Base-by-base conservation (phyloP, 1,140 invertebrate genomes). In the Bombyx mandarina region DNA sequence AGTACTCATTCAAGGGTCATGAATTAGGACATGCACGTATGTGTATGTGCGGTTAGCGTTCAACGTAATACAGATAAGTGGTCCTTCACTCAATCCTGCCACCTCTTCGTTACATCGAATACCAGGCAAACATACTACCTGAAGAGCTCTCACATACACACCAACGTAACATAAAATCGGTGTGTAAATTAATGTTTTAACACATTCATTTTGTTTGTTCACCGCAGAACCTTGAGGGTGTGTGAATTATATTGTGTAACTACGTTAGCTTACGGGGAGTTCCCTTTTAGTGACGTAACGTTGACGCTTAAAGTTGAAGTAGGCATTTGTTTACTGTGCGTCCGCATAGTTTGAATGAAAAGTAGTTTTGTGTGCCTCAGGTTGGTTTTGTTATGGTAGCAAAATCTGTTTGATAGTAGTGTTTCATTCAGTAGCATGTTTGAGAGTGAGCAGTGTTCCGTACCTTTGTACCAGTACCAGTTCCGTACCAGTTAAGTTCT, bases 1-100 rank as follows among this genome's bases (percentile, higher is more conserved):
- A 80, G 74, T 75, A 79, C 69, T 82, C 62, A 69, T 60, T 82
- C 74, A 79, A 80, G 76, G 73, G 65, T 74, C 75, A 73, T 75
- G 66, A 73, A 79, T 83, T 77, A 80, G 70, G 48, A 56, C 67
- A 57, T 68, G 61, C 46, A 48, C 53, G 53, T 63, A 56, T 71
- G 62, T 67, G 56, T 59, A 60, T 67, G 62, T 63, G 60, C 52
- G 58, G 63, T 67, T 63, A 61, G 65, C 58, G 61, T 65, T 66
- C 52, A 57, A 66, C 59, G 66, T 73, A 72, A 73, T 64, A 8
- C 65, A 63, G 58, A 64, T 59, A 67, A 78, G 72, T 60, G 66
- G 58, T 60, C 54, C 64, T 74, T 65, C 62, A 53, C 58, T 59
- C 57, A 59, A 66, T 69, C 67, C 66, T 58, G 64, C 66, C 63